Evolutionary conservation across 2,888 invertebrate genomes (phyloP).

Genomic region (Campoletis raptor): DNA sequence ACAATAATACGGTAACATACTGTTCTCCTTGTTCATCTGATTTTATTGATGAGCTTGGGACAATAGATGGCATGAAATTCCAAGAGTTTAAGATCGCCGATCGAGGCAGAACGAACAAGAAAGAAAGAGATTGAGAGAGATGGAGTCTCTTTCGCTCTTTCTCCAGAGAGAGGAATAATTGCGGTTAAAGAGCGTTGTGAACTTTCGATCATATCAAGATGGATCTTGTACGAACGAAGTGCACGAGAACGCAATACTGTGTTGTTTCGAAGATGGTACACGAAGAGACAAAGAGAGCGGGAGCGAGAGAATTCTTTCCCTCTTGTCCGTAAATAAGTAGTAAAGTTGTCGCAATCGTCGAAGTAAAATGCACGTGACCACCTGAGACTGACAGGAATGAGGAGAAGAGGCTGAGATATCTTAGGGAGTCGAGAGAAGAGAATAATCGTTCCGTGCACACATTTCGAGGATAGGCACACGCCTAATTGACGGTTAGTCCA

Average conservation of each 20-base stretch:
- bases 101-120: constrained; percentile 18
- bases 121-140: constrained; percentile 18
- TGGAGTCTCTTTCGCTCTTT: too few relatives aligned
- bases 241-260: constrained; percentile 53
- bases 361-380: constrained; percentile 63
- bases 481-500: constrained; percentile 67
- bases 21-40: not conserved
- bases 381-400: constrained; percentile 32
- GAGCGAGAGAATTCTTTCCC: not conserved
- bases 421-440: constrained; percentile 25
- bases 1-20: not conserved
- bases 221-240: constrained; percentile 20
- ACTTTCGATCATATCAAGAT: constrained; percentile 70
- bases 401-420: constrained; percentile 12
- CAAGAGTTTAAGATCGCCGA: constrained; percentile 38
- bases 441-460: constrained; percentile 65
- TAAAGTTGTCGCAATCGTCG: constrained; percentile 57
- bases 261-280: constrained; percentile 40
- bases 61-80: constrained; percentile 16
- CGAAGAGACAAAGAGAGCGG: constrained; percentile 1
- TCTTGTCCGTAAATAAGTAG: constrained; percentile 41
- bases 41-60: constrained; percentile 19
- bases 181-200: constrained; percentile 70
- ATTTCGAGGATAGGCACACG: constrained; percentile 68
- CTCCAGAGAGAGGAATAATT: constrained; percentile 60